phyloP scores from a whole-genome alignment of 2,888 invertebrate genomes.

The Allygus modestus region DNA sequence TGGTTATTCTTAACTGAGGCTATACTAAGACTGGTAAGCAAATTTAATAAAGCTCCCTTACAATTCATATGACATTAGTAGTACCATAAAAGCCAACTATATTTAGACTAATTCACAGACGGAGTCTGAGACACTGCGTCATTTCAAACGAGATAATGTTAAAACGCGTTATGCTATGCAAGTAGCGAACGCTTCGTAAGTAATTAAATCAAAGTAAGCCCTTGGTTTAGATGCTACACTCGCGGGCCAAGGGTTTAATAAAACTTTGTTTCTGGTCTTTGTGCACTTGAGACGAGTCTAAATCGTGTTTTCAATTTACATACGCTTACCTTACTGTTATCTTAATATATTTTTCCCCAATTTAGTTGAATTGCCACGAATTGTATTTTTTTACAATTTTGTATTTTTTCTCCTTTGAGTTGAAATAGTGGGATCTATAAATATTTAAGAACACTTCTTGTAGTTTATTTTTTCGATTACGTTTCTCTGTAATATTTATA shows the following conservation, averaged over 20 bases:
- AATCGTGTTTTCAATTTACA: slow-evolving; percentile 49
- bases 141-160: not conserved
- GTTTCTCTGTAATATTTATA: no score
- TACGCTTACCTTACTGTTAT: slow-evolving; percentile 5
- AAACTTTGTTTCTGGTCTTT: slow-evolving; percentile 46
- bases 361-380: not conserved
- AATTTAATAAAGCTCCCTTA: no score
- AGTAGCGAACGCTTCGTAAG: slow-evolving; percentile 14
- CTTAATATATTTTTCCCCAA: not conserved
- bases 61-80: no score
- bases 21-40: no score
- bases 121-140: not conserved
- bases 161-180: slow-evolving; percentile 12
- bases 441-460: no score
- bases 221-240: slow-evolving; percentile 31
- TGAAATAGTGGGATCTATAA: no score
- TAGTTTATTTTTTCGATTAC: no score
- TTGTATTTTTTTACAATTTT: no score
- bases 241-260: slow-evolving; percentile 11
- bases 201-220: slow-evolving; percentile 46
- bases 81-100: no score
- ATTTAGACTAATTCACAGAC: not conserved
- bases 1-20: no score
- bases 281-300: slow-evolving; percentile 9
- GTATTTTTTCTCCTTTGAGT: no score